These are phyloP conservation scores for Plagodis pulveraria DNA, from an alignment of 2,888 invertebrate species.

Conservation along the genomic window DNA sequence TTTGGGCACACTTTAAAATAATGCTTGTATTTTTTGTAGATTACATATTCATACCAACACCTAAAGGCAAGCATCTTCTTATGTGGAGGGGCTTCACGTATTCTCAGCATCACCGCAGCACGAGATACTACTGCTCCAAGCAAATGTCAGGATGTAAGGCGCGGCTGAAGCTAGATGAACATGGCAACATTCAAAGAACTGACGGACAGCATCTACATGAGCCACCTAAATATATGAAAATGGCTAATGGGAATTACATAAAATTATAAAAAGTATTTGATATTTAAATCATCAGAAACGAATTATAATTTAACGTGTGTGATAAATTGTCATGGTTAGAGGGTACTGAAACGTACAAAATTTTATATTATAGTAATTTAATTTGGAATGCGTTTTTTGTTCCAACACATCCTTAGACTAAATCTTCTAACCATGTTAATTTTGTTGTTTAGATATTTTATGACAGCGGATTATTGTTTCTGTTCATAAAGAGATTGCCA, in stretches of 20 bases:
- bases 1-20: no score
- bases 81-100: conserved; percentile 49
- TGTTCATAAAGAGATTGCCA: no score
- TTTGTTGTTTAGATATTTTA: no score
- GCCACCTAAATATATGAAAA: conserved; percentile 39
- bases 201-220: conserved; percentile 45
- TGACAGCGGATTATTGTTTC: no score
- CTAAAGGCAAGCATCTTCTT: conserved; percentile 20
- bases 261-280: not conserved
- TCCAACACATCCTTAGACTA: no score
- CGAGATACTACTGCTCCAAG: conserved; percentile 15
- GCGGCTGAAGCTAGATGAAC: conserved; percentile 39
- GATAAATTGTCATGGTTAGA: no score
- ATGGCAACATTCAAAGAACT: conserved; percentile 37
- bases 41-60: conserved; percentile 24
- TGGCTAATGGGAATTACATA: not conserved
- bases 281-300: no score
- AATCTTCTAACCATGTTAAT: no score
- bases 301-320: no score
- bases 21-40: conserved; percentile 13
- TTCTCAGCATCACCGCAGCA: conserved; percentile 30
- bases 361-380: no score
- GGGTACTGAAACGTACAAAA: no score
- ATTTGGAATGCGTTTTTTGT: no score
- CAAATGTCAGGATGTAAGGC: conserved; percentile 21